Base-by-base conservation (phyloP, 1,140 invertebrate genomes). In the Drosophila bocki region DNA sequence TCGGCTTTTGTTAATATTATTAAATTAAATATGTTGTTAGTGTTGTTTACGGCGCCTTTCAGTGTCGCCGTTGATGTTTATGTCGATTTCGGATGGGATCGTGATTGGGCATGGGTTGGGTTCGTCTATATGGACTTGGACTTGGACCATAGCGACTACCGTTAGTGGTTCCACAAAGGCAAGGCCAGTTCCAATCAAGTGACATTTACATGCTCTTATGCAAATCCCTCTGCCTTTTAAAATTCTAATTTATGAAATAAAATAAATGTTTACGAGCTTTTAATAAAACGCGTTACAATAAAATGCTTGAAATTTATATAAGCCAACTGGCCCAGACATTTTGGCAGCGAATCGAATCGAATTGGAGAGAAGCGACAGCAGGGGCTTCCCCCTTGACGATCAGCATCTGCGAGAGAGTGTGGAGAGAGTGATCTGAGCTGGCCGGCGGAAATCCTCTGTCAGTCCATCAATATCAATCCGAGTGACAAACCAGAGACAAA, bases 241-340 rank as follows among this genome's bases (percentile, higher is more conserved):
- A 82, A 85, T 86, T 85, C 75, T 82, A 85, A 85, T 85, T 85
- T 85, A 85, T 84, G 76, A 78, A 90, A 90, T 88, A 90, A 90
- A 91, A 91, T 91, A 85, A 90, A 90, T 90, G 82, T 90, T 90
- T 85, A 90, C 81, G 85, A 85, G 85, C 85, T 91, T 90, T 90
- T 90, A 85, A 90, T 90, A 90, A 90, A 90, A 90, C 78, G 86
- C 82, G 63, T 67, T 77, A 90, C 77, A 90, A 90, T 90, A 91
- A 90, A 90, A 90, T 80, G 72, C 84, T 78, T 86, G 74, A 91
- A 74, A 80, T 90, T 90, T 90, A 90, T 90, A 90, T 91, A 90
- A 91, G 78, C 78, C 17, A 22, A 3, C 45, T 50, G 47, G 51
- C 54, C 82, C 71, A 90, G 85, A 90, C 85, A 90, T 85, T 79